Evolutionary conservation across 2,113 vertebrate genomes (phyloP), one percentile per base, ranked within the genome.

Genomic region (Excalfactoria chinensis): DNA sequence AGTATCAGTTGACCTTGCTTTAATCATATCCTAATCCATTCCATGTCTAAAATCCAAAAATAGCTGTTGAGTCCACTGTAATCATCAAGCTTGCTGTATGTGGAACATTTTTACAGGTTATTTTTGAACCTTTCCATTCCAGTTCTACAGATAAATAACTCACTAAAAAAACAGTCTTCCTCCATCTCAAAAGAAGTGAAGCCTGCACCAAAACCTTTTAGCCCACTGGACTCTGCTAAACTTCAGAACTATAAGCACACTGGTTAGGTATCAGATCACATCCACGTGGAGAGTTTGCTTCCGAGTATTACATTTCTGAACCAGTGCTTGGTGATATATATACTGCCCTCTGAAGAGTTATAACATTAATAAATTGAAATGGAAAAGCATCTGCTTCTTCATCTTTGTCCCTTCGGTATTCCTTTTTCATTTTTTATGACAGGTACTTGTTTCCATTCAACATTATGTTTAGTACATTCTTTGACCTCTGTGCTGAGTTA

Each of bases 351-450:
- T 55, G 35, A 81, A 84, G 56, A 81, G 16, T 4, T 55, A 21
- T 41, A 64, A 77, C 6, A 40, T 66, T 70, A 80, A 62, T 56
- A 72, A 68, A 83, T 7, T 22, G 49, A 88, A 93, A 77, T 34
- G 25, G 32, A 64, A 64, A 87, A 74, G 86, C 59, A 25, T 4
- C 48, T 78, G 7, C 23, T 62, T 15, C 69, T 70, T 92, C 51
- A 44, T 64, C 62, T 72, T 78, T 73, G 17, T 41, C 20, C 37
- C 43, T 85, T 77, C 56, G 13, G 16, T 32, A 72, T 56, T 71
- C 9, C 5, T 55, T 77, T 80, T 70, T 4, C 7, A 1, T 44
- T 20, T 70, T 87, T 8, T 3, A 83, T n/a, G 64, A 63, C 70
- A 71, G 62, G 35, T 73, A 53, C 7, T 81, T 76, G 40, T 22